Percentiles rank a stretch among this genome's conserved stretches.
phyloP scores from a whole-genome alignment of 2,888 invertebrate species.

The Zonitis immaculata region DNA sequence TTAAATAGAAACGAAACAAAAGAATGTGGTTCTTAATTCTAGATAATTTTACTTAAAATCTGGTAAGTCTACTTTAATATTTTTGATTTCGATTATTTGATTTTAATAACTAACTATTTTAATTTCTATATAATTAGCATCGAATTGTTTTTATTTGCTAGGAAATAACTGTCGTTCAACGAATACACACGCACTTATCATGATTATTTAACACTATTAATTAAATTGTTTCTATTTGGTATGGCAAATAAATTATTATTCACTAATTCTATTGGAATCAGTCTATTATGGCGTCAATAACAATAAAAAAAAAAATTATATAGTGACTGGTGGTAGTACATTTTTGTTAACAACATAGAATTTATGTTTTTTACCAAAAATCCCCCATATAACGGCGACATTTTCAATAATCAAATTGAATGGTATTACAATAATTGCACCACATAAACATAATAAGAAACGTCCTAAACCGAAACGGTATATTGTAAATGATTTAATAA shows the following conservation, averaged over 20 bases:
- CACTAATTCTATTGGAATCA: background rate
- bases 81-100: background rate
- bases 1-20: background rate
- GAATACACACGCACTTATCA: background rate
- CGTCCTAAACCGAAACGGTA: slow-evolving; percentile 77
- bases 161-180: background rate
- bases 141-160: background rate
- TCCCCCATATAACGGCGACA: slow-evolving; percentile 90
- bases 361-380: slow-evolving; percentile 91
- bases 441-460: slow-evolving; percentile 75
- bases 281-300: background rate
- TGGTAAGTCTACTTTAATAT: background rate
- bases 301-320: slow-evolving; percentile 43
- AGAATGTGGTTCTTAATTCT: background rate
- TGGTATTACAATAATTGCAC: slow-evolving; percentile 86
- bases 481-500: slow-evolving; percentile 91
- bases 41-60: too few relatives aligned
- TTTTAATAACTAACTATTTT: background rate
- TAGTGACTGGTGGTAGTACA: slow-evolving; percentile 63
- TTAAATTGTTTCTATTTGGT: background rate
- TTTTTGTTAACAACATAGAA: slow-evolving; percentile 97
- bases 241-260: background rate
- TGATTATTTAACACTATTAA: too few relatives aligned
- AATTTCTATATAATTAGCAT: background rate
- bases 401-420: slow-evolving; percentile 93